These are phyloP conservation scores for Heliocidaris tuberculata DNA, from an alignment of 35 echinoderm and acorn worm genomes.

Conservation along the genomic window DNA sequence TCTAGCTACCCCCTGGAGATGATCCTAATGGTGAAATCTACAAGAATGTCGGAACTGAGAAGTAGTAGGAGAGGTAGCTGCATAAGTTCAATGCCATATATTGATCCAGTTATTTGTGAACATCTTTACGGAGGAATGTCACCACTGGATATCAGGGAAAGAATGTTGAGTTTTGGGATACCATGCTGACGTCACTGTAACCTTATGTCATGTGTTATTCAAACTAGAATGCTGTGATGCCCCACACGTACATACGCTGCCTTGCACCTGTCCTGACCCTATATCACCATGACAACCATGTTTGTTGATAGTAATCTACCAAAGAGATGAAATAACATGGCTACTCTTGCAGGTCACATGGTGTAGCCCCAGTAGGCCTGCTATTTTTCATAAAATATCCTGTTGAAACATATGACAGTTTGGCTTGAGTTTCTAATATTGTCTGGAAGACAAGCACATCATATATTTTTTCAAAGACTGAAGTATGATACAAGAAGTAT, in stretches of 20 bases:
- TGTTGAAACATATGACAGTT: neutral
- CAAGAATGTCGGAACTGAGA: neutral
- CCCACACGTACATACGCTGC: conserved; percentile 19
- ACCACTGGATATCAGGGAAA: neutral
- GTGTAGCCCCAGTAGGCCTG: neutral
- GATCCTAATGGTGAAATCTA: neutral
- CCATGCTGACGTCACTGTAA: conserved; percentile 21
- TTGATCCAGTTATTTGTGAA: neutral
- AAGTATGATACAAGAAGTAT: neutral
- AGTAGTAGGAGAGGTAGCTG: neutral
- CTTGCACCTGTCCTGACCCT: conserved; percentile 35
- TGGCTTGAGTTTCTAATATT: neutral
- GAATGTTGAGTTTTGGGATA: conserved; percentile 8
- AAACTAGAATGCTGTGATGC: conserved; percentile 13
- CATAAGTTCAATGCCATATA: neutral
- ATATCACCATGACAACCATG: neutral
- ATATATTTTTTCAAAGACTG: too few relatives aligned
- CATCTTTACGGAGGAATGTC: neutral
- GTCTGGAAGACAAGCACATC: too few relatives aligned
- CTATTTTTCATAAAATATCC: neutral
- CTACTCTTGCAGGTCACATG: neutral
- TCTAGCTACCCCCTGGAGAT: neutral
- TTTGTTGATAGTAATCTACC: conserved; percentile 22
- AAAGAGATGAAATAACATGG: neutral
- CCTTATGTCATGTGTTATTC: conserved; percentile 7